Base-by-base conservation (phyloP, 2,888 invertebrate species). In the Xanthia togata region DNA sequence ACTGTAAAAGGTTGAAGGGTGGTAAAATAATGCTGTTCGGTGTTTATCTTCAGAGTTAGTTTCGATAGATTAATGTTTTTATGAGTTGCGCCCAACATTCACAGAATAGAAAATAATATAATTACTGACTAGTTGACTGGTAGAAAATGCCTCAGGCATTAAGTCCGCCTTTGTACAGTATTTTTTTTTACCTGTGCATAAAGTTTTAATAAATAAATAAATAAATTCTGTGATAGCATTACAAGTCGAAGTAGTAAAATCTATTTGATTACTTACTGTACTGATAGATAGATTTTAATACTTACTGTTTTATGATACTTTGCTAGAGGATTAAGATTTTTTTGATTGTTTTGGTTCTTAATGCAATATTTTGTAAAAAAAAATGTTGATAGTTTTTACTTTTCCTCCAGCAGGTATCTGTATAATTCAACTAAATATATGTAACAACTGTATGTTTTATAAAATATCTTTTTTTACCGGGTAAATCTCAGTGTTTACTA, bases 1-100 rank as follows among this genome's bases (percentile, higher is more conserved):
- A 63, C 76, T 72, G 85, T 70, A 62, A 82, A 84, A 83, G 47
- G 1, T 70, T 31, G 62, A 84, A 59, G 53, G 4, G 38, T 35
- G 35, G 41, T 79, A 14, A 59, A 73, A 38, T 75, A 41, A 26
- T 8, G 11, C 2, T 31, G 20, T 50, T 23, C 14, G 12, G 17
- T 50, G 38, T 50, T 35, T 41, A 12, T 14, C n/a, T 14, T 68
- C 14, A 26, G 44, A 44, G 20, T 41, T 31, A 2, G 8, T 38
- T 73, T 26, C 6, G 8, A 60, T 23, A 35, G 20, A 3, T 47
- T 2, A 12, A 9, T 35, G 8, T 31, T 71, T 62, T 55, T 17
- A 17, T 1, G 12, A 60, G 3, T 3, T 4, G 12, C 20, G 1
- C 41, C n/a, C 4, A 71, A 31, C 8, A 1, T 47, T 47, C 47